These are phyloP conservation scores for Caenorhabditis macrosperma DNA, from an alignment of 2,888 invertebrate species.

Conservation along the genomic window DNA sequence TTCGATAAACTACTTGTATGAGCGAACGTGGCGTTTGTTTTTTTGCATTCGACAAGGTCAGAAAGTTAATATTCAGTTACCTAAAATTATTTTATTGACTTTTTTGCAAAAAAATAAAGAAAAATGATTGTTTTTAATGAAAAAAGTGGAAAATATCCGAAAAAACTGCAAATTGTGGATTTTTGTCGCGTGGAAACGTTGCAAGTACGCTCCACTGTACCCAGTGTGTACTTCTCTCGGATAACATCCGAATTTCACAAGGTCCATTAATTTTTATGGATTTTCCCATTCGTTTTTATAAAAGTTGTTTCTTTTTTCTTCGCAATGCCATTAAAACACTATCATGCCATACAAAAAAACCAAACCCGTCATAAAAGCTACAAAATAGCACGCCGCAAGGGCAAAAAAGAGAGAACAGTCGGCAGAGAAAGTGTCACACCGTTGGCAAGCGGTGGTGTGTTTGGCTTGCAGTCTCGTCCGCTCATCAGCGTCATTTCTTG, in stretches of 20 bases:
- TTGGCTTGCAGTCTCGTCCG: neutral
- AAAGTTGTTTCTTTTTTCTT: neutral
- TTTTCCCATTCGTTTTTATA: slow-evolving; percentile 10
- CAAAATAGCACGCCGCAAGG: too few species aligned
- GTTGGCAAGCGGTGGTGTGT: too few species aligned
- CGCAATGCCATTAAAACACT: neutral
- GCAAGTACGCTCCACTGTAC: slow-evolving; percentile 21
- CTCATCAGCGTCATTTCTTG: neutral
- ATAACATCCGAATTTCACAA: slow-evolving; percentile 32
- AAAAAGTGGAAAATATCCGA: neutral
- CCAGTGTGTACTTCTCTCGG: slow-evolving; percentile 33
- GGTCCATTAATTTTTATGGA: neutral
- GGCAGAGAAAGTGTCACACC: too few species aligned
- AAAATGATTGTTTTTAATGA: too few species aligned
- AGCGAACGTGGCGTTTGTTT: too few species aligned
- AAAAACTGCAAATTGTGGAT: neutral
- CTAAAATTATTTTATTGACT: too few species aligned
- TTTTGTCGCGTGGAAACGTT: neutral
- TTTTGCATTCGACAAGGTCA: too few species aligned
- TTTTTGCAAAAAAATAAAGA: too few species aligned
- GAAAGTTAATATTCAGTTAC: too few species aligned
- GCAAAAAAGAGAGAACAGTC: too few species aligned
- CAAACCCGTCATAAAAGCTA: neutral
- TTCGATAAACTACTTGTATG: too few species aligned
- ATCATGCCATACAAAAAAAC: neutral